phyloP scores from a whole-genome alignment of 2,113 vertebrate genomes.

The Indri indri region DNA sequence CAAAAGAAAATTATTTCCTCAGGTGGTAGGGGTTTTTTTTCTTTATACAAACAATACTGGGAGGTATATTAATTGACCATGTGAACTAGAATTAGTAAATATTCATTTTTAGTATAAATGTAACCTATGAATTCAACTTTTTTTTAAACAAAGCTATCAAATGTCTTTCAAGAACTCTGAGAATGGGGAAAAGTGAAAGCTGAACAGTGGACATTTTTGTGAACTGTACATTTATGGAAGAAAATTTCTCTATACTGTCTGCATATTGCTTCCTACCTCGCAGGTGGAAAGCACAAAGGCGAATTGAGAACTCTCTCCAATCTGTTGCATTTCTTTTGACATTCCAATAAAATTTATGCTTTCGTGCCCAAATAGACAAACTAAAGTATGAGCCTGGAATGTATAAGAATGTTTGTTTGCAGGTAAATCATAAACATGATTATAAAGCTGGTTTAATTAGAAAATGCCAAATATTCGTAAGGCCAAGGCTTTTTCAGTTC shows the following conservation, averaged over 20 bases:
- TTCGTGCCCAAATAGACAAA: neutral
- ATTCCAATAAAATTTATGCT: neutral
- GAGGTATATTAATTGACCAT: neutral
- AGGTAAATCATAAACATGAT: neutral
- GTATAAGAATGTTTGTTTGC: neutral
- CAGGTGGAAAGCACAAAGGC: neutral
- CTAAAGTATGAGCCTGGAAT: neutral
- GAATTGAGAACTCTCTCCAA: neutral
- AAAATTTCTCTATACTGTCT: neutral
- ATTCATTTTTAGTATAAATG: neutral
- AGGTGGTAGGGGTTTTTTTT: neutral
- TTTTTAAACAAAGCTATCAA: neutral
- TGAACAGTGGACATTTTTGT: neutral
- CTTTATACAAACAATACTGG: neutral
- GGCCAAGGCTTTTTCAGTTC: neutral
- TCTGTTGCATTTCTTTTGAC: neutral
- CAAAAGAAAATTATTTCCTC: constrained; percentile 27
- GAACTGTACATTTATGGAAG: neutral
- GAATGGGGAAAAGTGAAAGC: neutral
- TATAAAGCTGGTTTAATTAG: neutral
- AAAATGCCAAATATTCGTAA: neutral
- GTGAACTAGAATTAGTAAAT: constrained; percentile 7
- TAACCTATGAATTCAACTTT: neutral
- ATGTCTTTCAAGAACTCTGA: neutral
- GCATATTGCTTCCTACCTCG: neutral